phyloP scores from a whole-genome alignment of 2,888 invertebrate genomes.

The Ormyrus nitidulus region DNA sequence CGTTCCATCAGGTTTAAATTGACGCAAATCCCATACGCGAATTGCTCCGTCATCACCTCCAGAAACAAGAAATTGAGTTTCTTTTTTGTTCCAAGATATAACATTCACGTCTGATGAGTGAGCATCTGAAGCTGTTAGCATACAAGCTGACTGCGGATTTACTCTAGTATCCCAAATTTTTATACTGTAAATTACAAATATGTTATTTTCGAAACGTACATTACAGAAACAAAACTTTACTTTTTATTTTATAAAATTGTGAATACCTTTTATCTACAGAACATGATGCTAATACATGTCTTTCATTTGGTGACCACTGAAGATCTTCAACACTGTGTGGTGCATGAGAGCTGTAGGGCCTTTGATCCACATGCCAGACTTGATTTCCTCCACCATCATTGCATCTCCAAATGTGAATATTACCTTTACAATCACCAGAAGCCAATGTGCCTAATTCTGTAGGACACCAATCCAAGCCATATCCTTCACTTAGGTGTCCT shows the following conservation, averaged over 20 bases:
- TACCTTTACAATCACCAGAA: slow-evolving; percentile 94
- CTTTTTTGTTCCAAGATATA: slow-evolving; percentile 95
- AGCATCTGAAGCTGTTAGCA: slow-evolving; percentile 90
- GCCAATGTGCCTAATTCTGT: slow-evolving; percentile 89
- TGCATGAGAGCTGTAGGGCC: slow-evolving; percentile 91
- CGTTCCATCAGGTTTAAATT: slow-evolving; percentile 82
- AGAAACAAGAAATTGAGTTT: slow-evolving; percentile 79
- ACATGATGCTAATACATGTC: slow-evolving; percentile 90
- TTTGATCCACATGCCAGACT: slow-evolving; percentile 92
- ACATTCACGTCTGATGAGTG: slow-evolving; percentile 97
- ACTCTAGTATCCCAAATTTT: slow-evolving; percentile 97
- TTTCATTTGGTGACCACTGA: slow-evolving; percentile 99
- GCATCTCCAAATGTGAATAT: slow-evolving; percentile 96
- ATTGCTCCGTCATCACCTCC: slow-evolving; percentile 98
- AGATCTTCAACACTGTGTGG: slow-evolving; percentile 96
- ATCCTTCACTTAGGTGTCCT: slow-evolving; percentile 96
- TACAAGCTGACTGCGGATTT: slow-evolving; percentile 91
- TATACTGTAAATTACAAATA: slow-evolving; percentile 77
- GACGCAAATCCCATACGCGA: slow-evolving; percentile 96
- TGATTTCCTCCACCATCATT: slow-evolving; percentile 77
- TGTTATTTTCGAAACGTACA: slow-evolving; percentile 20
- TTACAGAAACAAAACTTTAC: slow-evolving; percentile 8
- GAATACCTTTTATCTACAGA: slow-evolving; percentile 87
- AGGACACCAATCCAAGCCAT: slow-evolving; percentile 94
- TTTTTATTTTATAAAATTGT: slow-evolving; percentile 12